Conservation (phyloP, 2,797 vertebrate species). For the Pantherophis vulpinus region DNA sequence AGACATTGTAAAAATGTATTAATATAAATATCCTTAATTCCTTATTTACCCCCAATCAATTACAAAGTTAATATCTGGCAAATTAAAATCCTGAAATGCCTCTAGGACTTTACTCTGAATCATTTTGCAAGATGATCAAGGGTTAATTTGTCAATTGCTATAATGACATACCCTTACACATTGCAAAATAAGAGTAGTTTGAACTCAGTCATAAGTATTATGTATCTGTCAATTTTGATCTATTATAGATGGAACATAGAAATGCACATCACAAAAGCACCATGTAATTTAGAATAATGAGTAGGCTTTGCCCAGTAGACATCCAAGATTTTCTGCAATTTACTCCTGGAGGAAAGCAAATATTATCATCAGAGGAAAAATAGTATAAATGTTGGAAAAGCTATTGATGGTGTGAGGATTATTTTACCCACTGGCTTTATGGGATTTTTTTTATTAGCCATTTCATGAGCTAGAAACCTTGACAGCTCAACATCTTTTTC, state of each 20-base stretch:
- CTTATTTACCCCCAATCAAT: neutral
- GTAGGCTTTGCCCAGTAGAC: conserved; percentile 23
- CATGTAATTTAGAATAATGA: conserved; percentile 39
- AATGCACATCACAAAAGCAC: neutral
- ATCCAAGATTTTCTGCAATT: neutral
- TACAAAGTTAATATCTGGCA: neutral
- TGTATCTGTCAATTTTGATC: neutral
- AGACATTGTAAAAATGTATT: neutral
- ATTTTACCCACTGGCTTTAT: conserved; percentile 42
- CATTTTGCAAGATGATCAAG: conserved; percentile 10
- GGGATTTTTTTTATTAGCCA: conserved; percentile 30
- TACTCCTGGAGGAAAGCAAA: conserved; percentile 14
- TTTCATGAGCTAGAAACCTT: conserved; percentile 43
- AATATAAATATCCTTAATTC: neutral
- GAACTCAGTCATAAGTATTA: conserved; percentile 2
- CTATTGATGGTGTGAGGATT: conserved; percentile 31
- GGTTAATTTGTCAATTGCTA: conserved; percentile 35
- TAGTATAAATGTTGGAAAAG: conserved; percentile 32
- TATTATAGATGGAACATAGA: neutral
- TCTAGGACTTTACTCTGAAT: conserved; percentile 6
- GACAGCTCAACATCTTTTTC: conserved; percentile 48
- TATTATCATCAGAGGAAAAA: neutral
- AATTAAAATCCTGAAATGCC: neutral
- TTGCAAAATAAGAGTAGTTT: conserved; percentile 36
- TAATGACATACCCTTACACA: conserved; percentile 29